Evolutionary conservation across 2,888 invertebrate genomes (phyloP), one percentile per base, ranked within the genome.

Genomic region (Heliconius aoede): DNA sequence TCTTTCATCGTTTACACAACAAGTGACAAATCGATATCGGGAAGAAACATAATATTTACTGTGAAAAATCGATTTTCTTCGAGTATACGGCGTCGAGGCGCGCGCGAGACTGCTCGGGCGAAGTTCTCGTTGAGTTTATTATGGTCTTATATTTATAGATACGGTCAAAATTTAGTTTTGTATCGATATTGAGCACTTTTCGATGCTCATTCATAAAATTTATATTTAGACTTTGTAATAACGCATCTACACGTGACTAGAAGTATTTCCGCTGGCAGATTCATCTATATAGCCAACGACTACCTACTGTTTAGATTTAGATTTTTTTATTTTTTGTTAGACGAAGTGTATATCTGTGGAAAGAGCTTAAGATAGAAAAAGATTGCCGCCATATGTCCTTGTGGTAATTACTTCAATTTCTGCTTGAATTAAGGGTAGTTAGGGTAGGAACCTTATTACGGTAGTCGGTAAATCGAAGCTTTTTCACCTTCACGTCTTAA

Each of bases 91-190:
- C 86, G 84, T 85, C 89, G 88, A 87, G 87, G 85, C 88, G 88
- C 88, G 85, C 83, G 83, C 81, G 83, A 78, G 81, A 92, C 92
- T 93, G 91, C 88, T 86, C 83, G 79, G 81, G 65, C 80, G 46
- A 28, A 80, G 81, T 82, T 80, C 79, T 80, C 84, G 80, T 77
- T 78, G 77, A 80, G 82, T 85, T 82, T 81, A 82, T 88, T 89
- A 89, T 88, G 88, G 86, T 82, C 87, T 85, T 82, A 86, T 91
- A 92, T 91, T 91, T 90, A 89, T 91, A 91, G 90, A 90, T 82
- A 82, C 80, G 81, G 83, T 85, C 83, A 83, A 83, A 81, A 83
- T 84, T 83, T 81, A 80, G 74, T 80, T 80, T 80, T 80, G 55
- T 75, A 64, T 75, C 74, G 32, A 75, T 80, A 80, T 78, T 79